A percentile compares a stretch with the other conserved stretches of the same genome.
Conservation (phyloP, 2,113 vertebrate species). For the Saguinus imperator region DNA sequence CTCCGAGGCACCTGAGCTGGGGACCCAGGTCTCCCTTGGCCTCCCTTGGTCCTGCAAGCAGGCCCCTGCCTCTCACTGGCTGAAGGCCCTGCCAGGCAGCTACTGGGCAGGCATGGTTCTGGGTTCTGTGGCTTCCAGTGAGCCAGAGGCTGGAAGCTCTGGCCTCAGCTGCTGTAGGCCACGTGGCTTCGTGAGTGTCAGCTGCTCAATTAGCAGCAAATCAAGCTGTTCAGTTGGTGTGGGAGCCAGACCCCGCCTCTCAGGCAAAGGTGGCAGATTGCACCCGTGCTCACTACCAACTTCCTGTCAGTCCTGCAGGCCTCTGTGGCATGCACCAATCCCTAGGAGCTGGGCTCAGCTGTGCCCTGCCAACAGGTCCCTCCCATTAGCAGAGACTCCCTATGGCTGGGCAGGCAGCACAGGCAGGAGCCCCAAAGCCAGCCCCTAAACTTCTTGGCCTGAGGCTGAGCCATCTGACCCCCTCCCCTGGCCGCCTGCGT, state of each 20-base stretch:
- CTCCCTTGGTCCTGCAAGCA: background rate
- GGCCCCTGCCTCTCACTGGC: background rate
- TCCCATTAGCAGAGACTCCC: slow-evolving; percentile 26
- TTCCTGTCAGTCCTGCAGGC: slow-evolving; percentile 28
- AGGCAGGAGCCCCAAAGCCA: background rate
- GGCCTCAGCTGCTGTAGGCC: slow-evolving; percentile 39
- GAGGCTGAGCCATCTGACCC: fast-evolving
- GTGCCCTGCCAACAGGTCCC: background rate
- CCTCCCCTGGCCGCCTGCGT: background rate
- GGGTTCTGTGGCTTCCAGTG: background rate
- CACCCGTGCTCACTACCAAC: slow-evolving; percentile 10
- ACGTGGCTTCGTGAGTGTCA: slow-evolving; percentile 29
- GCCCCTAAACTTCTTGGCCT: background rate
- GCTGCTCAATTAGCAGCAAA: slow-evolving; percentile 71
- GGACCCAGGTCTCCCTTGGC: background rate
- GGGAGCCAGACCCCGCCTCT: background rate
- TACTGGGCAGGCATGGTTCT: background rate
- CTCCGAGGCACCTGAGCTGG: background rate
- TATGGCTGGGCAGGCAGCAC: background rate
- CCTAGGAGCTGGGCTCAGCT: background rate
- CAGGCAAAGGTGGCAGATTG: slow-evolving; percentile 46
- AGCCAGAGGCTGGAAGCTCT: background rate
- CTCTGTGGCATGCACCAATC: background rate
- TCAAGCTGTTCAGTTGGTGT: slow-evolving; percentile 69
- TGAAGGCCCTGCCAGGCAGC: background rate